Evolutionary conservation across 2,113 vertebrate genomes (phyloP), one percentile per base, ranked within the genome.

Genomic region (Corvus moneduloides): DNA sequence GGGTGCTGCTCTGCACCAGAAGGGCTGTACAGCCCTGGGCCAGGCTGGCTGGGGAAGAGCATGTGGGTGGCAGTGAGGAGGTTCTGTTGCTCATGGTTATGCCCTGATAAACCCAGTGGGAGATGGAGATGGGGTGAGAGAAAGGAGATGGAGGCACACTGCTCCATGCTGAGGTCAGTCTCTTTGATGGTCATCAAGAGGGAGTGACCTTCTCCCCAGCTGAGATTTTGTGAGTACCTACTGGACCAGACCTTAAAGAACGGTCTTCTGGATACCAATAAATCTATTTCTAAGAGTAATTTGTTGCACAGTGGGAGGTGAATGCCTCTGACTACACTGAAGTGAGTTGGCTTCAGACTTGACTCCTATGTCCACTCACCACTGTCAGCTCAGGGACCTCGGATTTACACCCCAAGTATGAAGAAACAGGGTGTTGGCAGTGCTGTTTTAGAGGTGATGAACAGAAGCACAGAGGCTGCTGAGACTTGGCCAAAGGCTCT

Each of bases 351-450:
- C 24, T 77, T 67, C 48, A 84, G 52, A 30, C 15, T 33, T 7
- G 2, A 19, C 9, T 64, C 4, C 7, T 2, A 2, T 28, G 19
- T 52, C 41, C 49, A 41, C n/a, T 20, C 32, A 49, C 9, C 1
- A 1, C 16, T 73, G 43, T 18, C 67, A 27, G 54, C 54, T 69
- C 41, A 33, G n/a, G 16, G n/a, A 19, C 9, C 24, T 58, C 24
- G 9, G 19, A 51, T 79, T 81, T 75, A 39, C 30, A 75, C 3
- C 19, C 16, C 71, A 72, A 55, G 7, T 32, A 35, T 33, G 55
- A 89, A 78, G 37, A 7, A 75, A 16, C 4, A 54, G 5, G 11
- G 19, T 46, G 10, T 6, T 46, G 33, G 35, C 41, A 43, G 8
- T 23, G 26, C 14, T 12, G 2, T n/a, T 95, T 61, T 43, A 56